phyloP scores from a whole-genome alignment of 2,888 invertebrate species.

The Cacoxenus indagator region DNA sequence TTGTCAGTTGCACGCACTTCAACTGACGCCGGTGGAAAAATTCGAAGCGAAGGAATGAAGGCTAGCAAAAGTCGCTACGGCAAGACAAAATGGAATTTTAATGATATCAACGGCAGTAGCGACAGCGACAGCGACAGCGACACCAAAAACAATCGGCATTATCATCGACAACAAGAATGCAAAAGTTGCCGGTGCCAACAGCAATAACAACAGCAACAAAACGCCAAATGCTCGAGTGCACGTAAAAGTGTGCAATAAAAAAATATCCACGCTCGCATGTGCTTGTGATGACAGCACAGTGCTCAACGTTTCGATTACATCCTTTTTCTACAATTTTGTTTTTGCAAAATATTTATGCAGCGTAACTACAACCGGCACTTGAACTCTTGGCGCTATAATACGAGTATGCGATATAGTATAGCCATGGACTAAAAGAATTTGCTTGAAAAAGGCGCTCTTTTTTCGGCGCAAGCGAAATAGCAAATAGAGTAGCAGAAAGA shows the following conservation, averaged over 20 bases:
- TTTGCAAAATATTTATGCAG: not conserved
- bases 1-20: not conserved
- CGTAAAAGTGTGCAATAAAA: slow-evolving; percentile 27
- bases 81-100: slow-evolving; percentile 58
- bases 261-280: not conserved
- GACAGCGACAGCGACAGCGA: slow-evolving; percentile 17
- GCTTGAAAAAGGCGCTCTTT: slow-evolving; percentile 6
- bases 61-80: slow-evolving; percentile 35
- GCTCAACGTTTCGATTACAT: not conserved
- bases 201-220: slow-evolving; percentile 18
- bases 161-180: slow-evolving; percentile 8
- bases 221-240: not conserved
- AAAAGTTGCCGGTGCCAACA: slow-evolving; percentile 30
- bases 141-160: slow-evolving; percentile 24
- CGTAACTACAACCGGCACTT: slow-evolving; percentile 54
- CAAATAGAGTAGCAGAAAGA: slow-evolving; percentile 27
- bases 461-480: slow-evolving; percentile 49
- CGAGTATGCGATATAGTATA: not conserved
- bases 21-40: not conserved
- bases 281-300: not conserved
- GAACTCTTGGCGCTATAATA: slow-evolving; percentile 19
- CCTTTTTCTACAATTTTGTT: not conserved
- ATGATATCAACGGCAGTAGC: slow-evolving; percentile 42
- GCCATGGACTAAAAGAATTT: not conserved
- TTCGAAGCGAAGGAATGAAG: slow-evolving; percentile 19